Conservation (phyloP, 2,888 invertebrate genomes). For the Acanthococcus lagerstroemiae region DNA sequence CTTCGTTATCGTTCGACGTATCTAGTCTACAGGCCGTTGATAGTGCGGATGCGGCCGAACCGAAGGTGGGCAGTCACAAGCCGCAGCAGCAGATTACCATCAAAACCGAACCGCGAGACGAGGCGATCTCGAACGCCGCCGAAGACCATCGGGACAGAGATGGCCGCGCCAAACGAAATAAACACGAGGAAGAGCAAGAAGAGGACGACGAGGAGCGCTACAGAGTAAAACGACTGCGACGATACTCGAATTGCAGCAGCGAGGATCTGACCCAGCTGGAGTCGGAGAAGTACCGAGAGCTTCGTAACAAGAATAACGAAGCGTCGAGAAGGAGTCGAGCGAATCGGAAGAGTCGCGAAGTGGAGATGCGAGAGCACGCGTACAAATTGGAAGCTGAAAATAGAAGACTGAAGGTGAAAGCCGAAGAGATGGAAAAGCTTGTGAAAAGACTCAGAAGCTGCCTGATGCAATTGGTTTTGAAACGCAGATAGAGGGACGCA, state of each 20-base stretch:
- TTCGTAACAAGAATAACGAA: conserved; percentile 67
- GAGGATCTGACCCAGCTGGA: conserved; percentile 22
- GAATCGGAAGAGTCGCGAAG: conserved; percentile 55
- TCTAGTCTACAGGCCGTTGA: conserved; percentile 1
- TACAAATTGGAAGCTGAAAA: conserved; percentile 53
- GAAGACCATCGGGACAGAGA: neutral
- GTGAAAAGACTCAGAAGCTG: conserved; percentile 55
- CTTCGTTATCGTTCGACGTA: conserved; percentile 10
- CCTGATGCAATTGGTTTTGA: conserved; percentile 54
- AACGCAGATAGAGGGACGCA: conserved; percentile 40
- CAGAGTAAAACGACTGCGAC: conserved; percentile 17
- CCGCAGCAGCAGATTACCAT: neutral
- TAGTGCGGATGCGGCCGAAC: neutral
- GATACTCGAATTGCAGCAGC: conserved; percentile 11
- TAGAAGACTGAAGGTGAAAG: conserved; percentile 53
- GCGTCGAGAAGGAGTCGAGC: conserved; percentile 63
- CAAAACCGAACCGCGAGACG: conserved; percentile 21
- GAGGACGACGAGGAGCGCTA: conserved; percentile 25
- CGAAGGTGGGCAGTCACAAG: conserved; percentile 1
- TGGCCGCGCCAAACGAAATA: no score
- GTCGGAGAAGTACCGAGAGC: conserved; percentile 51
- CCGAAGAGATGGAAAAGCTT: conserved; percentile 57
- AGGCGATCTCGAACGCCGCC: neutral
- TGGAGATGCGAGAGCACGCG: conserved; percentile 48
- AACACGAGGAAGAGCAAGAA: conserved; percentile 11